Evolutionary conservation across 2,888 invertebrate genomes (phyloP).

Genomic region (Mythimna ferrago): DNA sequence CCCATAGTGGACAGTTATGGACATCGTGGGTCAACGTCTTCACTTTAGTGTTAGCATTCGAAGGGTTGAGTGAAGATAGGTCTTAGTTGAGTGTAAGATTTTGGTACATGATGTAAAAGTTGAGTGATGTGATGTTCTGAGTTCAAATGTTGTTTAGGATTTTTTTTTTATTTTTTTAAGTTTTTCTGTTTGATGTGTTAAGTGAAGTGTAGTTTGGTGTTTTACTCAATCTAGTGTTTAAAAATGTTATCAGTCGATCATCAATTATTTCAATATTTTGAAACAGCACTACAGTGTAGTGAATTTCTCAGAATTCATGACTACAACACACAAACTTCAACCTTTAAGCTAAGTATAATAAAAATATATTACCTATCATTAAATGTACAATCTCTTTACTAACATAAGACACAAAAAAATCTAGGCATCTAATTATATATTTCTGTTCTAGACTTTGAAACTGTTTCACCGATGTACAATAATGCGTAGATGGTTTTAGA

Average conservation of each 20-base stretch:
- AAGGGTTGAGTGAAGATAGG: slow-evolving; percentile 55
- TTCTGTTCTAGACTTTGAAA: too few relatives aligned
- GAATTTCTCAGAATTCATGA: background rate
- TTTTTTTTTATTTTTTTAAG: too few relatives aligned
- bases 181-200: background rate
- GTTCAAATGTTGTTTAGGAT: rapidly evolving
- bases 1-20: slow-evolving; percentile 76
- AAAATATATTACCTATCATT: background rate
- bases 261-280: background rate
- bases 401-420: too few relatives aligned
- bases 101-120: background rate
- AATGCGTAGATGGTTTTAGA: too few relatives aligned
- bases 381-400: too few relatives aligned
- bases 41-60: slow-evolving; percentile 66
- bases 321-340: too few relatives aligned
- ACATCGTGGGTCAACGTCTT: slow-evolving; percentile 57
- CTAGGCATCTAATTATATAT: too few relatives aligned
- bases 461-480: too few relatives aligned
- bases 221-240: background rate
- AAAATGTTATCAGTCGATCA: background rate
- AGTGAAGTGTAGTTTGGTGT: slow-evolving; percentile 20
- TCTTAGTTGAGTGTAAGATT: slow-evolving; percentile 19
- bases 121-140: slow-evolving; percentile 12
- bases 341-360: slow-evolving; percentile 44
- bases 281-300: background rate